A percentile compares a stretch with the other conserved stretches of the same genome.
Evolutionary conservation across 2,797 vertebrate species (phyloP).

Genomic region (Notolabrus celidotus): DNA sequence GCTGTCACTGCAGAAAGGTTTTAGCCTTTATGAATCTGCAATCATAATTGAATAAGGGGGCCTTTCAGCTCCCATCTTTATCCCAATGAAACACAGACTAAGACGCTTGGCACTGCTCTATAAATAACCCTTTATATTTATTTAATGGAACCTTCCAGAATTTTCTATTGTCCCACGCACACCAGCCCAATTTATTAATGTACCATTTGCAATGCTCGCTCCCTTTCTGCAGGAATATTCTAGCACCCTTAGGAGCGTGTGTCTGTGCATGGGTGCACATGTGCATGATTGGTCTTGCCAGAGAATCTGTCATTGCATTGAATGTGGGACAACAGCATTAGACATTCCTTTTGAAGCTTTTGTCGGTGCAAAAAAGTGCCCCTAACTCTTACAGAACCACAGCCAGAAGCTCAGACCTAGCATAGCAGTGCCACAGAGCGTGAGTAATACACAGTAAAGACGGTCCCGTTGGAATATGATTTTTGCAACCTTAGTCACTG

Average conservation of each 20-base stretch:
- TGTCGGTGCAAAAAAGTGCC: conserved; percentile 57
- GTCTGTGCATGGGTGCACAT: conserved; percentile 18
- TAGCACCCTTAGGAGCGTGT: conserved; percentile 43
- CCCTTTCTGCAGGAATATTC: conserved; percentile 46
- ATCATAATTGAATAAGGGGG: conserved; percentile 54
- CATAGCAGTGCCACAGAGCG: conserved; percentile 57
- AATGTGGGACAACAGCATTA: conserved; percentile 72
- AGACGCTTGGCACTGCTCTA: conserved; percentile 34
- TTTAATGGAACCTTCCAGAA: conserved; percentile 58
- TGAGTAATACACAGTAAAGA: conserved; percentile 64
- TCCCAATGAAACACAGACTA: conserved; percentile 37
- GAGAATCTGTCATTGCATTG: conserved; percentile 57
- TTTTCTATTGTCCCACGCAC: conserved; percentile 43
- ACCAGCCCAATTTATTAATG: conserved; percentile 59
- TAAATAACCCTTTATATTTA: conserved; percentile 64
- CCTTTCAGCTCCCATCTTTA: conserved; percentile 53
- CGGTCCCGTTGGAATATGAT: conserved; percentile 47
- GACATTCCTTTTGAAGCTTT: conserved; percentile 75
- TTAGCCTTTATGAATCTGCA: conserved; percentile 57
- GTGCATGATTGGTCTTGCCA: conserved; percentile 43
- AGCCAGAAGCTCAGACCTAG: conserved; percentile 51
- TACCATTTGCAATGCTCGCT: conserved; percentile 26
- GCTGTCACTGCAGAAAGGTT: conserved; percentile 41
- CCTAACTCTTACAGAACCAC: conserved; percentile 43
- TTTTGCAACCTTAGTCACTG: conserved; percentile 44